Conservation (phyloP, 2,797 vertebrate species). For the Notoglanidium macrostoma region DNA sequence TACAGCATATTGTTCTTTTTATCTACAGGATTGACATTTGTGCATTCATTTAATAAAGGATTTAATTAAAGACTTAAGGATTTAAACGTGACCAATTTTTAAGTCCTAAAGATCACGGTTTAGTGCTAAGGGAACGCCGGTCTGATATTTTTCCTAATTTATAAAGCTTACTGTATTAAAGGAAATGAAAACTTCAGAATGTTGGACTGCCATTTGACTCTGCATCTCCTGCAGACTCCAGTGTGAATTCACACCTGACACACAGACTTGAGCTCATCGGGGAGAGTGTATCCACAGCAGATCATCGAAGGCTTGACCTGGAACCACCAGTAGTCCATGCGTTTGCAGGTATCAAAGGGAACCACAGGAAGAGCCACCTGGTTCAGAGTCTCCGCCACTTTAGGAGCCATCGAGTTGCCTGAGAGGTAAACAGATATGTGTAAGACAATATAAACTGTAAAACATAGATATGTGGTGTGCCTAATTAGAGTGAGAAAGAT, state of each 20-base stretch:
- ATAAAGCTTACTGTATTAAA: background rate
- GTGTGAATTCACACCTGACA: conserved; percentile 71
- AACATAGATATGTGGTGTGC: background rate
- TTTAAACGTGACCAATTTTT: background rate
- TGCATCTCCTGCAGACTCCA: background rate
- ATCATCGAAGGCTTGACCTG: conserved; percentile 81
- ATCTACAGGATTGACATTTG: background rate
- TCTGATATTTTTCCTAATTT: background rate
- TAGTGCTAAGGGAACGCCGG: background rate
- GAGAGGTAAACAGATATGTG: conserved; percentile 22
- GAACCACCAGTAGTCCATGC: conserved; percentile 82
- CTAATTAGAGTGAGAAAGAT: background rate
- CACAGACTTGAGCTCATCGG: conserved; percentile 79
- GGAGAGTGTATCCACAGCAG: conserved; percentile 77
- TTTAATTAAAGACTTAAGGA: background rate
- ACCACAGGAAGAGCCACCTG: conserved; percentile 79
- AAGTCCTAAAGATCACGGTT: background rate
- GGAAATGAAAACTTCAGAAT: background rate
- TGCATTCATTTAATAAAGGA: background rate
- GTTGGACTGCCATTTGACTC: background rate
- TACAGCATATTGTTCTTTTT: background rate
- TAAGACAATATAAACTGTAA: background rate
- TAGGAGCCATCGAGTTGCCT: conserved; percentile 73
- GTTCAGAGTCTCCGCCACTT: conserved; percentile 73
- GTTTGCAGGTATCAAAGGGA: conserved; percentile 74